Evolutionary conservation across 2,113 vertebrate genomes (phyloP).

Genomic region (Bombycilla garrulus): DNA sequence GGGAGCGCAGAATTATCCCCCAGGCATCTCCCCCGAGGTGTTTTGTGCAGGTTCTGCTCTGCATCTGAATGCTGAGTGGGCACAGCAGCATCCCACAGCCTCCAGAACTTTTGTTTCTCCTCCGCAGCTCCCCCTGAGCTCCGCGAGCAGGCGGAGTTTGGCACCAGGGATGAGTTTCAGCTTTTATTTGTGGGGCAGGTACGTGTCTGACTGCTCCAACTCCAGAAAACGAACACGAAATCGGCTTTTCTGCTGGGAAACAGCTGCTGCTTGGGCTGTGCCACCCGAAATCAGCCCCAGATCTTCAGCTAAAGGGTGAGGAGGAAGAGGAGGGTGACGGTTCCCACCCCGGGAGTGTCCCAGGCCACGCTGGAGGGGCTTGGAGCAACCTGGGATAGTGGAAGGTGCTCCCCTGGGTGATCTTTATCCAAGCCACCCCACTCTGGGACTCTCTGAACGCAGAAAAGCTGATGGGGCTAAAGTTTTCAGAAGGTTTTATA

Average conservation of each 20-base stretch:
- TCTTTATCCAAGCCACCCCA: background rate
- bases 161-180: background rate
- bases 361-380: background rate
- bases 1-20: background rate
- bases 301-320: background rate
- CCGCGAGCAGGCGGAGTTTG: background rate
- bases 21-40: background rate
- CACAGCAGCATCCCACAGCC: background rate
- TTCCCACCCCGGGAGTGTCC: background rate
- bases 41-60: background rate
- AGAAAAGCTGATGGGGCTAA: background rate
- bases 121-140: background rate
- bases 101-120: background rate
- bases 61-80: background rate
- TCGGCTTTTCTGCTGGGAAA: background rate
- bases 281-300: background rate
- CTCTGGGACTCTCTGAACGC: background rate
- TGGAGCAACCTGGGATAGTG: accelerated
- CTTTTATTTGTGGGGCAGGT: background rate
- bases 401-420: background rate
- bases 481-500: background rate
- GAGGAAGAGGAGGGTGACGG: background rate
- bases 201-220: accelerated
- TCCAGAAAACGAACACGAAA: accelerated
- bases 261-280: background rate